Base-by-base conservation (phyloP, 2,113 vertebrate species). In the Thamnaconus septentrionalis region DNA sequence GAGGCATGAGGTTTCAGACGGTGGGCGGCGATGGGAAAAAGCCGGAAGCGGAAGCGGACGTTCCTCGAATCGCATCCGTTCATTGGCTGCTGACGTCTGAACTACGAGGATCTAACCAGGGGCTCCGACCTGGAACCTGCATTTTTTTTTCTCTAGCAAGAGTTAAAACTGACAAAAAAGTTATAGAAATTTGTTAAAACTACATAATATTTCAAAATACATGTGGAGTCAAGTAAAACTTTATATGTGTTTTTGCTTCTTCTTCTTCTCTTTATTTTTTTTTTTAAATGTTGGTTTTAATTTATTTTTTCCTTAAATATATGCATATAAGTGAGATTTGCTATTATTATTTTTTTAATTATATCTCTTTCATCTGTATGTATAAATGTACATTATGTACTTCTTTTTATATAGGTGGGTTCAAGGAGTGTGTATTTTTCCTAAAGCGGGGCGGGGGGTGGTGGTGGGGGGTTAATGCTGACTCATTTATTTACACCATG, bases 401-500 rank as follows among this genome's bases (percentile, higher is more conserved):
- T 70, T 57, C 79, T 81, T 83, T 75, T 75, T 77, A 80, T 48
- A 9, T 57, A 55, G 56, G 74, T 58, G 8, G 18, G 31, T n/a
- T 12, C 53, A 46, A n/a, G 64, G 7, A n/a, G 42, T 50, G 69
- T 63, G 51, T 50, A 11, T 50, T 50, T 11, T 50, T 4, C 2
- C 3, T n/a, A 10, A 5, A 31, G 18, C 18, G 18, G 18, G 18
- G 18, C 18, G 18, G 18, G 18, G 18, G 18, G 18, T 31, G 18
- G 18, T 31, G 18, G 18, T 31, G 18, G 18, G 18, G 41, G 42
- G 42, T 42, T 41, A 47, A 51, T 73, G 43, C 59, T 62, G 48
- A 56, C 57, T 60, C 0, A 63, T 49, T 55, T 83, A 83, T 89
- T 89, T 95, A 98, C 88, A 98, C 92, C 51, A 98, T 94, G 89